Conservation (phyloP, 2,113 vertebrate species). For the Hemiscyllium ocellatum region DNA sequence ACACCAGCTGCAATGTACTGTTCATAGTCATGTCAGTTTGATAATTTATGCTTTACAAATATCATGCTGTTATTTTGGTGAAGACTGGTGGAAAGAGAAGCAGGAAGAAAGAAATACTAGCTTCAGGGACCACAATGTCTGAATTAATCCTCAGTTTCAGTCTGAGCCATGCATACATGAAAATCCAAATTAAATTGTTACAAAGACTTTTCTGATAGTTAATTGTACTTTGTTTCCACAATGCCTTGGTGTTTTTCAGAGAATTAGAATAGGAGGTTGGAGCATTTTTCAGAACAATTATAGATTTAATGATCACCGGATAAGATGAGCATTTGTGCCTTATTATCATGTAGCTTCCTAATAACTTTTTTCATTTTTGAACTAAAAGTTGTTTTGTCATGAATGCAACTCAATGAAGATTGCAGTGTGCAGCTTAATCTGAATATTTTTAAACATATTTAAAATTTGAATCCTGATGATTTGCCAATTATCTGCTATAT, state of each 20-base stretch:
- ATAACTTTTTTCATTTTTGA: neutral
- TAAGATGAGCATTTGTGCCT: neutral
- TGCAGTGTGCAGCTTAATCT: neutral
- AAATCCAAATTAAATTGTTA: neutral
- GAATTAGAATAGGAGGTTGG: neutral
- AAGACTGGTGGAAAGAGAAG: neutral
- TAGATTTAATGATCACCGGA: neutral
- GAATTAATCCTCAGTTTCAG: neutral
- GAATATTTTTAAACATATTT: neutral
- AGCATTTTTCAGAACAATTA: neutral
- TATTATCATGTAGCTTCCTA: neutral
- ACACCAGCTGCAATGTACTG: constrained; percentile 33
- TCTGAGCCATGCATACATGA: neutral
- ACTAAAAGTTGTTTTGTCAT: neutral
- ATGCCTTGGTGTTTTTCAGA: neutral
- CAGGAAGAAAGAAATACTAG: neutral
- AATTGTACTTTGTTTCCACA: neutral
- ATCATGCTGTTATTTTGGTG: neutral
- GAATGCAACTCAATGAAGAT: neutral
- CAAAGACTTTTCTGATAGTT: constrained; percentile 3
- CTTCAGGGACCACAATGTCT: neutral
- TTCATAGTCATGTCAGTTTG: constrained; percentile 5
- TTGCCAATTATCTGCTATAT: neutral
- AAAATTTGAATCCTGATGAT: neutral
- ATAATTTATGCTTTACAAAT: constrained; percentile 25